Evolutionary conservation across 2,888 invertebrate genomes (phyloP), one percentile per base, ranked within the genome.

Genomic region (Orthosia incerta): DNA sequence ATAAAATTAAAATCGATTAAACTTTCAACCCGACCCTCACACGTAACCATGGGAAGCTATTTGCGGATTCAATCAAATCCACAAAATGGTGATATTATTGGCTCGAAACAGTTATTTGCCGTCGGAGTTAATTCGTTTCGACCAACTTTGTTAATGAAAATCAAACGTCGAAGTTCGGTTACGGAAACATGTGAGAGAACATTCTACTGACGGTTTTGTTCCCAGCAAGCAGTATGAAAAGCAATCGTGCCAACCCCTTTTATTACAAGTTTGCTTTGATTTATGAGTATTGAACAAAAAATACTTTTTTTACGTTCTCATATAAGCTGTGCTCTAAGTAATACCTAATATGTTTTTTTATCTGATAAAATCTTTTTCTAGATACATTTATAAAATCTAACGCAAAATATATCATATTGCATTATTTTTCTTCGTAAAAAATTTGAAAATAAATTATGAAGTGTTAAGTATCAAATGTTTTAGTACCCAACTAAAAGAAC

Each of bases 31-130:
- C 81, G 81, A 91, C 88, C 91, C 93, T 87, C 50, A 77, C 67
- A 78, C 78, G 86, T 90, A 90, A 90, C 92, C 91, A 94, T 94
- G 94, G 93, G 94, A 95, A 94, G 93, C 93, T 94, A 94, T 95
- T 95, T 95, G 95, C 93, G 93, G 94, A 93, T 95, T 95, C 93
- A 95, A 96, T 95, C 95, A 95, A 95, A 94, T 93, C 93, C 91
- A 91, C 93, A 91, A 90, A 94, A 94, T 92, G 90, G 91, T 94
- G 92, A 93, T 94, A 91, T 92, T 92, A 94, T 93, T 91, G 88
- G 90, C 90, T 93, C 84, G 90, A 91, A 92, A 90, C 89, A 89
- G 91, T 91, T 90, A 90, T 91, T 87, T 89, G 82, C 86, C 78
- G 76, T 81, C 81, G 71, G 75, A 84, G 83, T 87, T 87, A 86